Base-by-base conservation (phyloP, 2,797 vertebrate genomes). In the Sciurus carolinensis region DNA sequence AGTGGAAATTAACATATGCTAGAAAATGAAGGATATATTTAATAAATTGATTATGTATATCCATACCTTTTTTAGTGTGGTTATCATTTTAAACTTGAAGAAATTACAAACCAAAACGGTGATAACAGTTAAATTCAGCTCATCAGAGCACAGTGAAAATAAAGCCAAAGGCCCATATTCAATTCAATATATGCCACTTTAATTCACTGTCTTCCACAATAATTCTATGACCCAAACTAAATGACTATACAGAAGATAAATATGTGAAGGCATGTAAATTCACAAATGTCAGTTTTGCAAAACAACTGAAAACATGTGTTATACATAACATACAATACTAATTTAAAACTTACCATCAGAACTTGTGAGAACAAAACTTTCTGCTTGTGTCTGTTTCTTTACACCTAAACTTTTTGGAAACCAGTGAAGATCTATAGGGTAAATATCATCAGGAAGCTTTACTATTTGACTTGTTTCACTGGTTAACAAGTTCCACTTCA, bases 371-470 rank as follows among this genome's bases (percentile, higher is more conserved):
- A 99, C 99, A 98, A 99, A 99, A 95, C 98, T 99, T 96, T 99
- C 99, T 0, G 99, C 98, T 81, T 99, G 99, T 26, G 98, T 98
- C 96, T 99, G 99, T 97, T 99, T 99, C 98, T 99, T 99, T 77
- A 98, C 98, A 59, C 99, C 98, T n/a, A 98, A 50, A 20, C 98
- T 99, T 98, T 99, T 99, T 67, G 99, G 99, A 94, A 99, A 99
- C 99, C 99, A 99, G 96, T 99, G 99, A 73, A 99, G 98, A 96
- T 99, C 99, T 26, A 99, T 96, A 4, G 99, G 99, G 97, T 99
- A 99, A 94, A 99, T 98, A 33, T 99, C 99, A 47, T 99, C 99
- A 42, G 99, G 99, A 18, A 99, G 98, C 92, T 98, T 99, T 80
- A 99, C 99, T 64, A 99, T 98, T 1, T 99, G 98, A 20, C 97